Conservation (phyloP, 2,797 vertebrate species). For the Lateolabrax maculatus region DNA sequence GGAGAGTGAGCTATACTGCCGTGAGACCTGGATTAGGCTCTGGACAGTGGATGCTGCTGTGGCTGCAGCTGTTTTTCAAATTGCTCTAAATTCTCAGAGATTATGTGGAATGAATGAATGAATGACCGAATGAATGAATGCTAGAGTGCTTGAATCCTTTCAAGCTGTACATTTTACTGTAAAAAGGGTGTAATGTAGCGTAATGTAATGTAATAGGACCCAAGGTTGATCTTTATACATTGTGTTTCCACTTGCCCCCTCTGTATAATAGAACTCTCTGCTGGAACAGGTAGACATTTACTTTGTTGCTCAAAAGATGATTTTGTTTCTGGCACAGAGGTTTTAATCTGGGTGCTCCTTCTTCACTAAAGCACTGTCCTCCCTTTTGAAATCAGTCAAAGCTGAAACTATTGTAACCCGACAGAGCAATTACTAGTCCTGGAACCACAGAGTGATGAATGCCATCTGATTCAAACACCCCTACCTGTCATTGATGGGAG, state of each 20-base stretch:
- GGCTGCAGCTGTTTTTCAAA: constrained; percentile 81
- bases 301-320: constrained; percentile 33
- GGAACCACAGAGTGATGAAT: constrained; percentile 34
- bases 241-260: background rate
- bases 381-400: constrained; percentile 39
- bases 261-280: constrained; percentile 3
- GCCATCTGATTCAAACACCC: constrained; percentile 20
- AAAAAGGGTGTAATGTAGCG: background rate
- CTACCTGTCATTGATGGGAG: constrained; percentile 25
- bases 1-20: constrained; percentile 61
- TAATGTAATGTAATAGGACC: background rate
- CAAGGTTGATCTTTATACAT: background rate
- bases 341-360: constrained; percentile 24
- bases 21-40: constrained; percentile 84
- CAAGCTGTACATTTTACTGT: constrained; percentile 15
- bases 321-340: constrained; percentile 14
- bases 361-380: constrained; percentile 4
- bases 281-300: constrained; percentile 20
- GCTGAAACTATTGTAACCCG: constrained; percentile 24
- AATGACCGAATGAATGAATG: constrained; percentile 72
- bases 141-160: background rate
- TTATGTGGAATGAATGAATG: constrained; percentile 82
- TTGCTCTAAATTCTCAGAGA: constrained; percentile 87
- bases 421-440: constrained; percentile 28
- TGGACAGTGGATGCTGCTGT: constrained; percentile 73